These are phyloP conservation scores for Nanorana parkeri DNA, from an alignment of 2,113 vertebrate genomes.

Conservation along the genomic window DNA sequence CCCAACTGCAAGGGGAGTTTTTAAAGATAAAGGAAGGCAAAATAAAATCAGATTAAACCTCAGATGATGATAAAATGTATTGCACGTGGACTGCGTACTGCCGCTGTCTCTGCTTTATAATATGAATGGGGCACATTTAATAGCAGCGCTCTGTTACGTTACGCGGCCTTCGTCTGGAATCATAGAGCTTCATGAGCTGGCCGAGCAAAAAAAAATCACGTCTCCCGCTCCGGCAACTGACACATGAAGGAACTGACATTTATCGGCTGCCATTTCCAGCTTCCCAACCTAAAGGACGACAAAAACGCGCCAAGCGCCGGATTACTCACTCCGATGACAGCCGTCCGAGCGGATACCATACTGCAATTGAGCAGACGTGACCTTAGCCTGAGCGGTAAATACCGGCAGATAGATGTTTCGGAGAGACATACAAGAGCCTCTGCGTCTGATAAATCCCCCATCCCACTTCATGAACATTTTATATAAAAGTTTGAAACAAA, in stretches of 20 bases:
- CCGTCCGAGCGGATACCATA: neutral
- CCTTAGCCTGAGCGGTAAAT: neutral
- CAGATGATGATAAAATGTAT: no score
- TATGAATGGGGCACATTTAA: no score
- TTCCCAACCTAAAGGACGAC: neutral
- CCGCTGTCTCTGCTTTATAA: no score
- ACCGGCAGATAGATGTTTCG: neutral
- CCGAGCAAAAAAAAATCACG: neutral
- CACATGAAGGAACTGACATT: conserved; percentile 4
- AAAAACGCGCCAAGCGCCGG: neutral
- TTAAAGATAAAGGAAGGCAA: no score
- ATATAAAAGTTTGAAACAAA: no score
- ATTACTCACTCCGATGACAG: neutral
- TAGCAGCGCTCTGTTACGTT: no score
- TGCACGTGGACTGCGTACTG: no score
- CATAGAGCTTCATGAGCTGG: neutral
- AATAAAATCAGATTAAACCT: no score
- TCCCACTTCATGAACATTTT: no score
- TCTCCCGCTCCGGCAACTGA: neutral
- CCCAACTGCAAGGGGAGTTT: no score
- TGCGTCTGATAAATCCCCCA: no score
- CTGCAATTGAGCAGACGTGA: neutral
- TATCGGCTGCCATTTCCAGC: neutral
- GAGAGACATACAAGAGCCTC: neutral
- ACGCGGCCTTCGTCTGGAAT: neutral